Conservation (phyloP, 2,797 vertebrate species). For the Phyllotis vaccarum region DNA sequence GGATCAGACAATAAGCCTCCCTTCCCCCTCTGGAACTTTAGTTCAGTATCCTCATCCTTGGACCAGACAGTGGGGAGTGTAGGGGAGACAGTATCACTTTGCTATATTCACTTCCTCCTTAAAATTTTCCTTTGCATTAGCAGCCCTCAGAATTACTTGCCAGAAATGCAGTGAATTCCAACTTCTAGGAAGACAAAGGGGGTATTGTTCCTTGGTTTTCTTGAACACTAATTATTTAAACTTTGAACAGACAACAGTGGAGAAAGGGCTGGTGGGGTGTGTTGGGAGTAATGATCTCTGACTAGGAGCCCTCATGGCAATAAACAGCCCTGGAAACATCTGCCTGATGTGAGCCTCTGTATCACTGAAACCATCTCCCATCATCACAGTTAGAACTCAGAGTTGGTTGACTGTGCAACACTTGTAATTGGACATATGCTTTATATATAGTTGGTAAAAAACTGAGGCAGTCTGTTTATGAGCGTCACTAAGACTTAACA, state of each 20-base stretch:
- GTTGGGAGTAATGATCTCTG: slow-evolving; percentile 74
- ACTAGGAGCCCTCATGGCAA: slow-evolving; percentile 67
- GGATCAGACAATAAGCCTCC: neutral
- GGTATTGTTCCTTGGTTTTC: slow-evolving; percentile 69
- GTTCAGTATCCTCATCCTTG: neutral
- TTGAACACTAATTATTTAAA: slow-evolving; percentile 38
- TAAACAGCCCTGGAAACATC: slow-evolving; percentile 61
- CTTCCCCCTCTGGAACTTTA: neutral
- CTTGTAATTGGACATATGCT: slow-evolving; percentile 57
- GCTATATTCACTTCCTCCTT: neutral
- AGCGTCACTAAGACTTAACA: neutral
- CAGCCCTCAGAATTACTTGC: slow-evolving; percentile 37
- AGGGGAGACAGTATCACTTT: neutral
- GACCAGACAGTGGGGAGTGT: neutral
- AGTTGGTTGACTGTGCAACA: slow-evolving; percentile 51
- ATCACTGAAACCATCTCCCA: slow-evolving; percentile 59
- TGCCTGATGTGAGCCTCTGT: slow-evolving; percentile 4
- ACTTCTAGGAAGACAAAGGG: slow-evolving; percentile 56
- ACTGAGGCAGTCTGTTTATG: slow-evolving; percentile 55
- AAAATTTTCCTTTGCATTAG: neutral
- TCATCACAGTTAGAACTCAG: slow-evolving; percentile 69
- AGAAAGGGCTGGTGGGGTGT: slow-evolving; percentile 57
- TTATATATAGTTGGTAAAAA: slow-evolving; percentile 13
- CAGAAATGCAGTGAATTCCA: slow-evolving; percentile 28
- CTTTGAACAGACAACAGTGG: slow-evolving; percentile 3